Evolutionary conservation across 2,113 vertebrate species (phyloP).

Genomic region (Platycercus adscitus): DNA sequence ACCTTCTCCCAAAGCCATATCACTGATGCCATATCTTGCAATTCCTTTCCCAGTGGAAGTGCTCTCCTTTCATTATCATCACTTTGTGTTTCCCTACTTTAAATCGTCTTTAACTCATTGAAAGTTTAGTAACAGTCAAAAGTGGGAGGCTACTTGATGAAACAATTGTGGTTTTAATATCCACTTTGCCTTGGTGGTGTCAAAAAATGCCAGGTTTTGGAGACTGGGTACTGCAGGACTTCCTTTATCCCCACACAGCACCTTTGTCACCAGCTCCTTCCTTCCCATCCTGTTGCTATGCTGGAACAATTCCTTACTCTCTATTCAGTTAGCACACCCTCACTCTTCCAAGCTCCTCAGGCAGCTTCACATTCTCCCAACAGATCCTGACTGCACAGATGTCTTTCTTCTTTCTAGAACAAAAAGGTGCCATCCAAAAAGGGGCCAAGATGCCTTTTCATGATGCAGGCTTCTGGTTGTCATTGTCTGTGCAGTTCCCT

Average conservation of each 20-base stretch:
- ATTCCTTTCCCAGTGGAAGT: not conserved
- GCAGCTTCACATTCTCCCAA: not conserved
- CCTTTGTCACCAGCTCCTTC: not conserved
- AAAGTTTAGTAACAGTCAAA: not conserved
- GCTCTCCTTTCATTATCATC: not conserved
- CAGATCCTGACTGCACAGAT: not conserved
- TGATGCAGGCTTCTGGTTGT: not conserved
- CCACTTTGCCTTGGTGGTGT: not conserved
- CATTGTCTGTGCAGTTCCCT: not conserved
- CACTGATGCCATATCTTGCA: not conserved
- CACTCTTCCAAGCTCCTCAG: not conserved
- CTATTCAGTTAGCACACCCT: not conserved
- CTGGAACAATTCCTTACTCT: not conserved
- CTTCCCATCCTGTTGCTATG: not conserved
- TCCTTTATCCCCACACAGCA: not conserved
- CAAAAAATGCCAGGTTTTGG: not conserved
- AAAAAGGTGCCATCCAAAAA: not conserved
- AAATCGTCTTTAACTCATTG: not conserved
- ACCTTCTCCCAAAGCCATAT: not conserved
- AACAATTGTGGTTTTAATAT: not conserved
- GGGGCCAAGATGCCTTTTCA: not conserved
- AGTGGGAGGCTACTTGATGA: not conserved
- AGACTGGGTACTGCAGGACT: not conserved
- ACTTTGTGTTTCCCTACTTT: not conserved
- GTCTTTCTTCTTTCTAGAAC: not conserved